Evolutionary conservation across 2,797 vertebrate species (phyloP).

Genomic region (Pteronotus mesoamericanus): DNA sequence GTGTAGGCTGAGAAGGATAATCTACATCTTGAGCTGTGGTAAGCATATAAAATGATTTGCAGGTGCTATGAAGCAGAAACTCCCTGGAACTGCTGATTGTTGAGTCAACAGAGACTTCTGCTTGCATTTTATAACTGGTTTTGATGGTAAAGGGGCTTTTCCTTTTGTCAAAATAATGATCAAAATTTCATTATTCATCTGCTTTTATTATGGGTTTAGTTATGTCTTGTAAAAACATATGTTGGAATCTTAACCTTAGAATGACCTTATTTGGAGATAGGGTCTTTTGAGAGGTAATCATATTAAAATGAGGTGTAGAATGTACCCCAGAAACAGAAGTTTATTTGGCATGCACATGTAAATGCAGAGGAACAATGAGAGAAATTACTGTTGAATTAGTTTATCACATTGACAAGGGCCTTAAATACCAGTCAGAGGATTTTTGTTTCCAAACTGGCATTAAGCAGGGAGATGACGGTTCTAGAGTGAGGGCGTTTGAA

Average conservation of each 20-base stretch:
- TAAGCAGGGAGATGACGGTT: neutral
- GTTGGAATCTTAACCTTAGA: neutral
- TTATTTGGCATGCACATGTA: neutral
- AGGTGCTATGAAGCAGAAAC: neutral
- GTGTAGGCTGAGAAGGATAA: neutral
- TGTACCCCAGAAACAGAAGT: neutral
- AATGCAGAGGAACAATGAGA: neutral
- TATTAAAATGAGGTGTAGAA: neutral
- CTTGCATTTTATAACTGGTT: neutral
- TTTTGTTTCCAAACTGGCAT: neutral
- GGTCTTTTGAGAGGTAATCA: neutral
- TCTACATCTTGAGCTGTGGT: neutral
- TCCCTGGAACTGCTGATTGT: neutral
- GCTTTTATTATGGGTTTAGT: conserved; percentile 4
- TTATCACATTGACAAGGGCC: neutral
- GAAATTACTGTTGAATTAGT: neutral
- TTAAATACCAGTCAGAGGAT: neutral
- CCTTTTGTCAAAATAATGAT: neutral
- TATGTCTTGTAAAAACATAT: neutral
- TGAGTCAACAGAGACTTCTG: neutral
- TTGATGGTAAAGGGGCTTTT: neutral
- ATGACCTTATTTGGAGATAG: neutral
- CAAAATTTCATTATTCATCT: neutral
- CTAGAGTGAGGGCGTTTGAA: neutral
- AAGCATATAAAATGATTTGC: neutral